Conservation (phyloP, 2,113 vertebrate species). For the Sardina pilchardus region DNA sequence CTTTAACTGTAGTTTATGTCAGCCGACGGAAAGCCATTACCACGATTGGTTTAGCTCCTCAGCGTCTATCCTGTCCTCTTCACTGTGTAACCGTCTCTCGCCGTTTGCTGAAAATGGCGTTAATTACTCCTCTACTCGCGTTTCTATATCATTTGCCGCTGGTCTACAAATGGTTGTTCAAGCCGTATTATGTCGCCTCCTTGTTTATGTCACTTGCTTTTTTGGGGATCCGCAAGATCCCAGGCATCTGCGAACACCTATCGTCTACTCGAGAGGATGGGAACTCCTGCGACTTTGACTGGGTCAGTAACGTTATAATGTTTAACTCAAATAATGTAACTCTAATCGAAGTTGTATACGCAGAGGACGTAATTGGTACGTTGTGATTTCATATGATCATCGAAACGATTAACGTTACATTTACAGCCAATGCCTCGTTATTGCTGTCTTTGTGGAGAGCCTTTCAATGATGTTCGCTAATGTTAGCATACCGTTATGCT, state of each 20-base stretch:
- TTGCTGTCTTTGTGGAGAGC: neutral
- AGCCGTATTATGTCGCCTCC: slow-evolving; percentile 86
- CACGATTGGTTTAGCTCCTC: neutral
- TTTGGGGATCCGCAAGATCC: slow-evolving; percentile 83
- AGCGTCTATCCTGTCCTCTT: neutral
- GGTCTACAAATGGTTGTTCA: slow-evolving; percentile 89
- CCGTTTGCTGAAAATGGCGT: slow-evolving; percentile 76
- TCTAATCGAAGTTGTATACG: neutral
- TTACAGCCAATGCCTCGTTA: neutral
- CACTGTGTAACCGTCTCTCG: neutral
- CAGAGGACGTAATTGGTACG: too few relatives aligned
- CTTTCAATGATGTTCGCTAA: neutral
- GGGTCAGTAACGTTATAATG: slow-evolving; percentile 72
- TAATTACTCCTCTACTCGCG: slow-evolving; percentile 83
- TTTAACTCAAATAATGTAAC: neutral
- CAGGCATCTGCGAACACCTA: slow-evolving; percentile 84
- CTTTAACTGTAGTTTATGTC: slow-evolving; percentile 44
- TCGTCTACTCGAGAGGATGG: slow-evolving; percentile 88
- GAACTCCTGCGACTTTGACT: slow-evolving; percentile 96
- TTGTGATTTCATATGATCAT: neutral
- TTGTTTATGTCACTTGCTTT: slow-evolving; percentile 85
- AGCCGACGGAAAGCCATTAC: slow-evolving; percentile 24
- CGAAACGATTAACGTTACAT: neutral
- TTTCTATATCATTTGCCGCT: slow-evolving; percentile 85
- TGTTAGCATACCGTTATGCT: neutral